A percentile compares a stretch with the other conserved stretches of the same genome.
phyloP scores from a whole-genome alignment of 2,888 invertebrate species.

The Scelioninae gen. 2 region DNA sequence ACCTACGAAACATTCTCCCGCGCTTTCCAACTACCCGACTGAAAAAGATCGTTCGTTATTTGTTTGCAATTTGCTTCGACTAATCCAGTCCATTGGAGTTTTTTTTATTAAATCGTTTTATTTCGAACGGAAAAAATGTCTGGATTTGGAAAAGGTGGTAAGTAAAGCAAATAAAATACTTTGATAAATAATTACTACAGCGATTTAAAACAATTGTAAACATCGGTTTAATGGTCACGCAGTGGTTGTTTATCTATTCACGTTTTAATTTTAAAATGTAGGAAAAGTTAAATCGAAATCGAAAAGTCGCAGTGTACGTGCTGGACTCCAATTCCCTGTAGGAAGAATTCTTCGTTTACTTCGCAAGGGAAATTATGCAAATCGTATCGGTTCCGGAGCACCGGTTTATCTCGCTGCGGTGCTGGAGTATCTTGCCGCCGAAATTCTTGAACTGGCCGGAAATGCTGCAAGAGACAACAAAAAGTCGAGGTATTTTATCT shows the following conservation, averaged over 20 bases:
- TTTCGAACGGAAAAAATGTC: slow-evolving; percentile 36
- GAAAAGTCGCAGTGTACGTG: slow-evolving; percentile 74
- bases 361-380: slow-evolving; percentile 79
- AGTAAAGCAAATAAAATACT: neutral
- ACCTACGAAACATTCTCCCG: too few relatives aligned
- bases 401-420: slow-evolving; percentile 75
- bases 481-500: slow-evolving; percentile 76
- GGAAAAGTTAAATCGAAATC: slow-evolving; percentile 72
- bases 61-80: too few relatives aligned
- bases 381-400: slow-evolving; percentile 19
- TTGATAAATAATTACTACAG: too few relatives aligned
- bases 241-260: neutral
- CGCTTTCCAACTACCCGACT: neutral
- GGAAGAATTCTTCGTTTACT: slow-evolving; percentile 79
- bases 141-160: slow-evolving; percentile 43
- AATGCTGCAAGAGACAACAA: slow-evolving; percentile 82
- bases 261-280: slow-evolving; percentile 27
- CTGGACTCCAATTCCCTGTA: slow-evolving; percentile 78
- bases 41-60: neutral
- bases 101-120: neutral
- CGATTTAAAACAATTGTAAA: too few relatives aligned
- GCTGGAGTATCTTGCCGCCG: slow-evolving; percentile 82
- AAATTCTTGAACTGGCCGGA: slow-evolving; percentile 74
- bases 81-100: neutral
- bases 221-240: too few relatives aligned